These are phyloP conservation scores for Phalacrocorax pelagicus DNA, from an alignment of 2,113 vertebrate genomes.

Conservation along the genomic window DNA sequence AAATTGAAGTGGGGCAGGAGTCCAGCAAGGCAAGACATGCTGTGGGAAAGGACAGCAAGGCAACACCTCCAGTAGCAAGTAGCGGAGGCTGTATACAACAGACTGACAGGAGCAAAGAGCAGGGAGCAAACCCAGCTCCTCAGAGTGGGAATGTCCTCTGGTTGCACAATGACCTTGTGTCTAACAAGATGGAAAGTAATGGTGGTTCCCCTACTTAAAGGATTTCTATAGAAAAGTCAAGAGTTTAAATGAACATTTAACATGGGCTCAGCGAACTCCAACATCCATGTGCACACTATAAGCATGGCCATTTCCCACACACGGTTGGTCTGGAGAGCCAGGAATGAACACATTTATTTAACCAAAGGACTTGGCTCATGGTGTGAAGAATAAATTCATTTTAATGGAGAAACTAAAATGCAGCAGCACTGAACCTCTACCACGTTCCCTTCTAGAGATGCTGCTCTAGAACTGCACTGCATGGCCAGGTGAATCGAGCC, in stretches of 20 bases:
- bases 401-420: neutral
- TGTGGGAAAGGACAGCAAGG: slow-evolving; percentile 8
- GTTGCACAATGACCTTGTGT: neutral
- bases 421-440: neutral
- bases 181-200: neutral
- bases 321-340: neutral
- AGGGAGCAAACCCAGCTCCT: neutral
- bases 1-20: neutral
- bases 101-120: neutral
- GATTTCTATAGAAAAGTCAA: neutral
- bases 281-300: neutral
- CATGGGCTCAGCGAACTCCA: neutral
- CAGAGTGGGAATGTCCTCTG: neutral
- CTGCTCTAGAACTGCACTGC: neutral
- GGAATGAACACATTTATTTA: neutral
- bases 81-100: neutral
- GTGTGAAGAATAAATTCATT: neutral
- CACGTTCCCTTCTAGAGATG: slow-evolving; percentile 10
- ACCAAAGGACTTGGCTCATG: neutral
- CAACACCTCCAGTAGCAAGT: neutral
- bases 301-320: neutral
- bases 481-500: slow-evolving; percentile 1
- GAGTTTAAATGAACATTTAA: slow-evolving; percentile 8
- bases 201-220: neutral
- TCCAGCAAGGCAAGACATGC: slow-evolving; percentile 41